phyloP scores from a whole-genome alignment of 2,888 invertebrate genomes.

The Griposia aprilina region DNA sequence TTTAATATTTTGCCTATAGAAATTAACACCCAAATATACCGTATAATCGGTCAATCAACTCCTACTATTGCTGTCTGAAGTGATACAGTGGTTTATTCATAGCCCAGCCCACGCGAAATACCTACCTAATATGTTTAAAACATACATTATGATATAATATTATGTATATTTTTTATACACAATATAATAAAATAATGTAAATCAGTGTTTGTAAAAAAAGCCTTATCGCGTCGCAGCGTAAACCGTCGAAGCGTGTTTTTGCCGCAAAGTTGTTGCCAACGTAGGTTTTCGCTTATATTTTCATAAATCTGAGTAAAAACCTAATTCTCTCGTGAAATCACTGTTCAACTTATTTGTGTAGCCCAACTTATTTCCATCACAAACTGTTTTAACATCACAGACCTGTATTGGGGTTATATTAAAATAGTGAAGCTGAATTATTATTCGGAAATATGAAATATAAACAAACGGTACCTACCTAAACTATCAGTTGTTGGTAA shows the following conservation, averaged over 20 bases:
- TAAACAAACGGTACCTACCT: conserved; percentile 8
- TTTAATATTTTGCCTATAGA: neutral
- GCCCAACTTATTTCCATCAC: neutral
- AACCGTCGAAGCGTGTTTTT: conserved; percentile 46
- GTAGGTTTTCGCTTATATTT: conserved; percentile 24
- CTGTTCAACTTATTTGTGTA: conserved; percentile 10
- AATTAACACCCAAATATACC: neutral
- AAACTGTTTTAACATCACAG: neutral
- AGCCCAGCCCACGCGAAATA: neutral
- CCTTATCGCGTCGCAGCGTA: conserved; percentile 32
- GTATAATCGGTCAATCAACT: conserved; percentile 25
- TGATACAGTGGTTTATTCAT: conserved; percentile 33
- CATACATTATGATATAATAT: neutral
- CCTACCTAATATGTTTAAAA: neutral
- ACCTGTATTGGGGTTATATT: neutral
- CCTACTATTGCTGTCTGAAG: conserved; percentile 8
- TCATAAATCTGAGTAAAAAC: neutral
- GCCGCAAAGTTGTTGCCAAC: conserved; percentile 17
- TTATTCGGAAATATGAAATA: conserved; percentile 16
- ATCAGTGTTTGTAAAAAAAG: conserved; percentile 39
- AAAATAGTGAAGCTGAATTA: conserved; percentile 5
- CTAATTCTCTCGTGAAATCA: neutral
- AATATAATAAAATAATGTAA: conserved; percentile 32
- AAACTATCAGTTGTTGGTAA: conserved; percentile 12
- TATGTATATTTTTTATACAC: conserved; percentile 13